A percentile compares a stretch with the other conserved stretches of the same genome.
phyloP scores from a whole-genome alignment of 2,888 invertebrate genomes.

The Encarsia formosa region DNA sequence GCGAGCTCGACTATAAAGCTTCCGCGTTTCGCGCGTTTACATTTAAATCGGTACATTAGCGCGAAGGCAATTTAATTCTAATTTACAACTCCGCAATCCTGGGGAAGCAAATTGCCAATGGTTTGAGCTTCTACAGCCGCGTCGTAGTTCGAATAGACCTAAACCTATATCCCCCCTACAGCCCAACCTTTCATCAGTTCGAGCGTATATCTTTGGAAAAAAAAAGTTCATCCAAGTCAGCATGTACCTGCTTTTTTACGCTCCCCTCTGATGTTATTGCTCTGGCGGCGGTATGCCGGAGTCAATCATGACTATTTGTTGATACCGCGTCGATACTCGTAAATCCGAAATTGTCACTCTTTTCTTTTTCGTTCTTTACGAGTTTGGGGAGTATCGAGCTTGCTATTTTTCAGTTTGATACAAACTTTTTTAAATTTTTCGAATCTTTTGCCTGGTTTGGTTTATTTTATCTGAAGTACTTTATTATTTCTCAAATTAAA shows the following conservation, averaged over 20 bases:
- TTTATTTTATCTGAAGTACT: too few species aligned
- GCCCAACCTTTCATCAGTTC: not conserved
- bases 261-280: too few species aligned
- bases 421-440: too few species aligned
- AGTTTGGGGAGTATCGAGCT: not conserved
- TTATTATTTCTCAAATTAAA: too few species aligned
- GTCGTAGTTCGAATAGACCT: not conserved
- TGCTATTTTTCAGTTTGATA: not conserved
- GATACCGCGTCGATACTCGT: conserved; percentile 27
- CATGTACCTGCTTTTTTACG: conserved; percentile 19
- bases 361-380: not conserved
- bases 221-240: too few species aligned
- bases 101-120: conserved; percentile 26
- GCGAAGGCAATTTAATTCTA: conserved; percentile 40
- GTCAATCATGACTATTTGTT: too few species aligned
- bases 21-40: conserved; percentile 37
- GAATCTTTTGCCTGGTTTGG: not conserved
- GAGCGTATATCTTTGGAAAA: conserved; percentile 6
- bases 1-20: conserved; percentile 30
- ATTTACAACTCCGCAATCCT: conserved; percentile 37
- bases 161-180: not conserved
- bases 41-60: conserved; percentile 42
- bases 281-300: too few species aligned
- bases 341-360: conserved; percentile 14
- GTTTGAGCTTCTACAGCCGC: conserved; percentile 3